Conservation (phyloP, 2,888 invertebrate species). For the Carabus problematicus region DNA sequence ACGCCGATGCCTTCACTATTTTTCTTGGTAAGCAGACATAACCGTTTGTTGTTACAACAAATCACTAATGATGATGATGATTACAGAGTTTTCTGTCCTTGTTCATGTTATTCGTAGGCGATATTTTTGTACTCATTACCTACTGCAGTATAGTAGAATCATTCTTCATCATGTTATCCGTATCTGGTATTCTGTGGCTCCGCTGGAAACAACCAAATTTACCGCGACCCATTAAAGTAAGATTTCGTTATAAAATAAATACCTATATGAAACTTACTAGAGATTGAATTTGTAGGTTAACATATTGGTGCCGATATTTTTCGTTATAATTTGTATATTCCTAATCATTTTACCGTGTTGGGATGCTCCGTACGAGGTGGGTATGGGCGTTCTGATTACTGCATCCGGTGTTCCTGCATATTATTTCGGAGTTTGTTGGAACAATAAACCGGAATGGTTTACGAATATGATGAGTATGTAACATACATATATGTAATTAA, state of each 20-base stretch:
- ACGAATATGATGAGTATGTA: slow-evolving; percentile 68
- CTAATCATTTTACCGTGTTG: slow-evolving; percentile 80
- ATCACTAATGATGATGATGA: slow-evolving; percentile 30
- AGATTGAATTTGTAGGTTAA: slow-evolving; percentile 44
- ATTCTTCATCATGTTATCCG: slow-evolving; percentile 87
- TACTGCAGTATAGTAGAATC: slow-evolving; percentile 93
- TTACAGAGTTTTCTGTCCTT: slow-evolving; percentile 83
- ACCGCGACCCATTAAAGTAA: slow-evolving; percentile 84
- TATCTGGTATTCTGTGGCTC: slow-evolving; percentile 83
- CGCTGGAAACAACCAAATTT: slow-evolving; percentile 81
- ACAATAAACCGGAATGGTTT: slow-evolving; percentile 70
- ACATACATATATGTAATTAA: slow-evolving; percentile 6
- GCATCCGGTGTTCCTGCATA: slow-evolving; percentile 85
- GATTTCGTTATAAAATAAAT: slow-evolving; percentile 8
- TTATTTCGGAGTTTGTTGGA: slow-evolving; percentile 73
- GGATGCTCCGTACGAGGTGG: slow-evolving; percentile 80
- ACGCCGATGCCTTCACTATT: slow-evolving; percentile 84
- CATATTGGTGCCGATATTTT: slow-evolving; percentile 71
- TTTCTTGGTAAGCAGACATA: slow-evolving; percentile 72
- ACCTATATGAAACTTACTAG: not conserved
- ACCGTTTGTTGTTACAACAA: not conserved
- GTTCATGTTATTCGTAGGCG: slow-evolving; percentile 82
- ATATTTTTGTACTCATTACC: slow-evolving; percentile 86
- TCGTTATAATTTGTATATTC: slow-evolving; percentile 79
- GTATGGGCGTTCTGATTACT: slow-evolving; percentile 80